Evolutionary conservation across 2,888 invertebrate species (phyloP).

Genomic region (Platycheirus rosarum): DNA sequence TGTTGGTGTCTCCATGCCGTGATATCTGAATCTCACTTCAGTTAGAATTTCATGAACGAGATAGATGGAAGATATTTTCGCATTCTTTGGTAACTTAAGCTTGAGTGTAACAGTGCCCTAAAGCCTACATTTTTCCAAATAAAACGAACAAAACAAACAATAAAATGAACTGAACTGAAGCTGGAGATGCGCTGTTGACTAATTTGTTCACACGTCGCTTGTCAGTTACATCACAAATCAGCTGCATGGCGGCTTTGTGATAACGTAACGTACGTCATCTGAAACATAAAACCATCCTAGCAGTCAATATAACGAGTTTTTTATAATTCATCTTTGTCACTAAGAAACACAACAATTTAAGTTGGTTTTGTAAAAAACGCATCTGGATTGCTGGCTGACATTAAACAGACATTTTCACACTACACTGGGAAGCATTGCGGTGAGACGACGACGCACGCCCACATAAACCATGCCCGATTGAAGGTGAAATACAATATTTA

Average conservation of each 20-base stretch:
- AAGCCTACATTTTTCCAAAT: slow-evolving; percentile 1
- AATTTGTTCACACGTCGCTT: slow-evolving; percentile 47
- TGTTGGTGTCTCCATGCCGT: slow-evolving; percentile 1
- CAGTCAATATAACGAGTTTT: neutral
- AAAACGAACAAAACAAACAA: slow-evolving; percentile 8
- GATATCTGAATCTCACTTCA: neutral
- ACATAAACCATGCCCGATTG: slow-evolving; percentile 29
- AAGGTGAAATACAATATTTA: slow-evolving; percentile 43
- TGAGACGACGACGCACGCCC: slow-evolving; percentile 40
- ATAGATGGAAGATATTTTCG: too few species aligned
- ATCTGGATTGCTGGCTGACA: slow-evolving; percentile 55
- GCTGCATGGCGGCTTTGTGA: slow-evolving; percentile 17
- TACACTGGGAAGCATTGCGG: neutral
- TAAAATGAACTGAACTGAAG: slow-evolving; percentile 7
- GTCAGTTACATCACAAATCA: slow-evolving; percentile 54
- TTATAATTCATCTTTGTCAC: slow-evolving; percentile 26
- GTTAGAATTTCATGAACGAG: neutral
- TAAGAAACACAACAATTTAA: slow-evolving; percentile 17
- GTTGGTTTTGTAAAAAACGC: slow-evolving; percentile 16
- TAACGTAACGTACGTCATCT: slow-evolving; percentile 37
- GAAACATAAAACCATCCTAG: slow-evolving; percentile 53
- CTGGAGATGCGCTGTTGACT: slow-evolving; percentile 51
- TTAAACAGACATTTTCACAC: slow-evolving; percentile 41
- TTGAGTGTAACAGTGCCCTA: slow-evolving; percentile 31
- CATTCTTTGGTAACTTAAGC: slow-evolving; percentile 17